Base-by-base conservation (phyloP, 2,113 vertebrate genomes). In the Sterrhoptilus dennistouni region DNA sequence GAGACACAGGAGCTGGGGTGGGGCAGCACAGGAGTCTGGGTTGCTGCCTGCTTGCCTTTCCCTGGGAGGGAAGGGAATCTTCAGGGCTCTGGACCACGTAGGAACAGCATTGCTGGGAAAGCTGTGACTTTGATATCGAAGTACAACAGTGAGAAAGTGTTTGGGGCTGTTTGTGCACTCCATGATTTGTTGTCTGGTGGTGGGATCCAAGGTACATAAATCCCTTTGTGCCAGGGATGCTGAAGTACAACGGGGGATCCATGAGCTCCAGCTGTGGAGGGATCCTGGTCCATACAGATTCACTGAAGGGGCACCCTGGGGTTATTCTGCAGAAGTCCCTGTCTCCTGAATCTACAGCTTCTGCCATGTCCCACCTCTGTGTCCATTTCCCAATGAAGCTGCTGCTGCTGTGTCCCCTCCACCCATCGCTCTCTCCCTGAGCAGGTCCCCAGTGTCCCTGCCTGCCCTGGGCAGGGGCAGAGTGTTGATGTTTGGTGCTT, bases 21-120 rank as follows among this genome's bases (percentile, higher is more conserved):
- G 38, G 9, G 9, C 16, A 29, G 59, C 36, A 3, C 29, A 1
- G 79, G 20, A 28, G 5, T 8, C 47, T 10, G 53, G 15, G 2
- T 5, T 5, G n/a, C 74, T 78, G 83, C 54, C 63, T 20, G 49
- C 44, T 27, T 15, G 38, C 56, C 52, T n/a, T 33, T 18, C 42
- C 33, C 53, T 29, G 7, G 4, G 15, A 47, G 40, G 47, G 38
- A 70, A 5, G 3, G 38, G 71, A 21, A 1, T 14, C 49, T 12
- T 5, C 21, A 3, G 18, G 83, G 45, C 44, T 0, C 14, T 13
- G 20, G 52, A 3, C 7, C 3, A 0, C 1, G 59, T 2, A 23
- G 78, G 65, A 38, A 2, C 2, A 15, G 56, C 5, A 0, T 36
- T 28, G 0, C 28, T 14, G 14, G 54, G 31, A 14, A 13, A 36